Percentiles rank a stretch among this genome's conserved stretches.
These are phyloP conservation scores for Pomacea canaliculata DNA, from an alignment of 2,888 invertebrate species.

Conservation along the genomic window DNA sequence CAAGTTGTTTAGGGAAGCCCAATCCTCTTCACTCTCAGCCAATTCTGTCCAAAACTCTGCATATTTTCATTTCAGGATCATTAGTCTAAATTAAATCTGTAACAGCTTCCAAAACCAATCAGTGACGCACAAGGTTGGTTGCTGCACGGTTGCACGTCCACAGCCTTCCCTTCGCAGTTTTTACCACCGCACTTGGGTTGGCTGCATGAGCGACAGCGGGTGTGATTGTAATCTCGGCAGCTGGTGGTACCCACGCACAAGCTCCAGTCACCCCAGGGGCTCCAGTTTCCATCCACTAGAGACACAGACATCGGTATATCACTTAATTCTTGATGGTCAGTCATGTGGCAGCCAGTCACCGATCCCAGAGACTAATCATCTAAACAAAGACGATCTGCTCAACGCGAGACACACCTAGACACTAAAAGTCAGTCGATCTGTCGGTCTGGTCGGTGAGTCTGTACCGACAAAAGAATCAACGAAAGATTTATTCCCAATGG, in stretches of 20 bases:
- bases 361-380: neutral
- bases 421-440: neutral
- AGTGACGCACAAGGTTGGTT: slow-evolving; percentile 17
- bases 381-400: neutral
- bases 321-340: neutral
- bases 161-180: slow-evolving; percentile 7
- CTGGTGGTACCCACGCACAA: slow-evolving; percentile 16
- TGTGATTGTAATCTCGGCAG: slow-evolving; percentile 15
- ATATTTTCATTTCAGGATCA: too few relatives aligned
- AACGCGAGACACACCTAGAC: neutral
- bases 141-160: slow-evolving; percentile 9
- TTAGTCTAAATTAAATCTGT: too few relatives aligned
- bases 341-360: neutral
- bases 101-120: too few relatives aligned
- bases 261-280: slow-evolving; percentile 23
- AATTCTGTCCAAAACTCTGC: too few relatives aligned
- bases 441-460: neutral
- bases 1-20: too few relatives aligned
- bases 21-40: too few relatives aligned
- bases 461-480: too few relatives aligned
- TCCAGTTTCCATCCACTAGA: slow-evolving; percentile 25
- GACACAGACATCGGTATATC: neutral
- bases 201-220: slow-evolving; percentile 23
- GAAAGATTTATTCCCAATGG: too few relatives aligned
- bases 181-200: slow-evolving; percentile 22